These are phyloP conservation scores for Orius insidiosus DNA, from an alignment of 1,140 invertebrate species.

Conservation along the genomic window DNA sequence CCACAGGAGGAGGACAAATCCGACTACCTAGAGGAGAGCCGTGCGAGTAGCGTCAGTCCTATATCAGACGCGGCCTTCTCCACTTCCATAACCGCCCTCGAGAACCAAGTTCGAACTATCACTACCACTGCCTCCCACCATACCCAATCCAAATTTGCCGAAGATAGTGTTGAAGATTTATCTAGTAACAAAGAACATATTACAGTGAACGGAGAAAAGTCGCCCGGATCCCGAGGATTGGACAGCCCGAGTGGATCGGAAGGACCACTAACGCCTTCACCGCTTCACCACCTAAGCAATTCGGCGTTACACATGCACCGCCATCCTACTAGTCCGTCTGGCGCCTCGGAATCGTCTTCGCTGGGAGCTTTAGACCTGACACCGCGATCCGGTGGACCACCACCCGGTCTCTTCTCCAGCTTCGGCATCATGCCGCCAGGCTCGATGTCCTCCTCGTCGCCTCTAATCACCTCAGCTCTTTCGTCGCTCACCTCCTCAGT, in stretches of 20 bases:
- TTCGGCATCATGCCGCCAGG: slow-evolving; percentile 32
- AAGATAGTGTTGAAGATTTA: slow-evolving; percentile 29
- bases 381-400: slow-evolving; percentile 24
- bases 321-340: slow-evolving; percentile 25
- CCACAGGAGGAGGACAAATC: slow-evolving; percentile 10
- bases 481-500: slow-evolving; percentile 61
- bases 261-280: slow-evolving; percentile 23
- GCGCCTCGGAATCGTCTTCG: slow-evolving; percentile 31
- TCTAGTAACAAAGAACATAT: slow-evolving; percentile 25
- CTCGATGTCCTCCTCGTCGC: slow-evolving; percentile 37
- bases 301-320: slow-evolving; percentile 21
- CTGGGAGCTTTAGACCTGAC: slow-evolving; percentile 40
- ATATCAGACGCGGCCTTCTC: slow-evolving; percentile 38
- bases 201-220: slow-evolving; percentile 35
- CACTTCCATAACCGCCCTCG: slow-evolving; percentile 53
- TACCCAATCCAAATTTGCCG: slow-evolving; percentile 24
- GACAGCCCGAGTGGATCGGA: slow-evolving; percentile 27
- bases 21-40: slow-evolving; percentile 14
- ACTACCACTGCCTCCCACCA: slow-evolving; percentile 38
- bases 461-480: slow-evolving; percentile 44
- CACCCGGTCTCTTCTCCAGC: slow-evolving; percentile 26
- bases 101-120: slow-evolving; percentile 53
- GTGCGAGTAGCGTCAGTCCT: slow-evolving; percentile 17
- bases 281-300: slow-evolving; percentile 18
- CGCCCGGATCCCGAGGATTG: slow-evolving; percentile 22